Conservation (phyloP, 1,140 invertebrate species). For the Agrypnia vestita region DNA sequence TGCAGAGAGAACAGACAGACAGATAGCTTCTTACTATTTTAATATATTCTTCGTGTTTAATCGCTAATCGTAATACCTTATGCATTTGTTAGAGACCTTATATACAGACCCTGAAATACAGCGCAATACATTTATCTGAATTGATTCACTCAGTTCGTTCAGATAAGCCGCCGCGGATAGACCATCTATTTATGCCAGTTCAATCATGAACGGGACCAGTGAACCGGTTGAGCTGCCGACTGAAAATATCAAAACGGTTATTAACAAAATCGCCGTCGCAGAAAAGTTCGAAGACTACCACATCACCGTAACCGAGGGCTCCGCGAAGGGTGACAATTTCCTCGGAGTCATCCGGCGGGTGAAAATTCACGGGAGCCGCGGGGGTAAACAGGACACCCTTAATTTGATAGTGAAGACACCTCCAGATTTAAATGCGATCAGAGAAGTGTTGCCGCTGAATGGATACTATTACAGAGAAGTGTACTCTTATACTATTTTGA, state of each 20-base stretch:
- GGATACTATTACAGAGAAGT: constrained; percentile 65
- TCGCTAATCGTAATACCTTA: no score
- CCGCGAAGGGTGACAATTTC: constrained; percentile 66
- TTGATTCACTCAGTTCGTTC: not conserved
- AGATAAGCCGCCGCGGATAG: not conserved
- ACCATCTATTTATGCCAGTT: not conserved
- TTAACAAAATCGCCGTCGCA: not conserved
- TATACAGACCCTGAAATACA: no score
- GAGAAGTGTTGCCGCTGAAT: constrained; percentile 64
- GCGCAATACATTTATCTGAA: not conserved
- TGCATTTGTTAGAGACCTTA: no score
- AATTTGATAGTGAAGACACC: constrained; percentile 64
- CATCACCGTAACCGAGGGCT: constrained; percentile 7
- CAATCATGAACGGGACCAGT: not conserved
- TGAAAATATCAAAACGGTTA: not conserved
- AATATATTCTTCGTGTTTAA: no score
- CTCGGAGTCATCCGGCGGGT: constrained; percentile 65
- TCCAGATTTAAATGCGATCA: constrained; percentile 61
- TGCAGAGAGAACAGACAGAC: no score
- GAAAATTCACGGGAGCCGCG: constrained; percentile 26
- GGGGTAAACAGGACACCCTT: not conserved
- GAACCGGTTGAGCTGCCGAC: not conserved
- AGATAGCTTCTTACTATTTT: no score
- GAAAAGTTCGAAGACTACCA: constrained; percentile 26
- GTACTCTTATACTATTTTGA: constrained; percentile 63